Percentiles rank a stretch among this genome's conserved stretches.
Evolutionary conservation across 2,888 invertebrate genomes (phyloP).

Genomic region (Panzeria rudis): DNA sequence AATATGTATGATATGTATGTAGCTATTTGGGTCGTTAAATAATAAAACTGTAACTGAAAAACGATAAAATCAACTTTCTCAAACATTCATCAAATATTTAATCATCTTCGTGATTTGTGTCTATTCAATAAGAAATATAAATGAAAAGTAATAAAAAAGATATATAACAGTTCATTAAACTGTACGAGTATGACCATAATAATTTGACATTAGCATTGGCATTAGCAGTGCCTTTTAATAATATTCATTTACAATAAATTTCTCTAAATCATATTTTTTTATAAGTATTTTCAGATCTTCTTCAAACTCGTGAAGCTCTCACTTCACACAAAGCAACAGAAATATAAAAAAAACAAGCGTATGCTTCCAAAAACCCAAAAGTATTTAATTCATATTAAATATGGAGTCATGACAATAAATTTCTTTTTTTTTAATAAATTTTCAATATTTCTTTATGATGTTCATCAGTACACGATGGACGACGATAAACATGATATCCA

Average conservation of each 20-base stretch:
- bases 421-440: conserved; percentile 52
- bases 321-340: conserved; percentile 34
- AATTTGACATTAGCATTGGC: conserved; percentile 50
- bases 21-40: conserved; percentile 26
- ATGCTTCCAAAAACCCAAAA: conserved; percentile 40
- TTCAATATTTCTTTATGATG: conserved; percentile 68
- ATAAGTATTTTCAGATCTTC: conserved; percentile 63
- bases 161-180: conserved; percentile 49
- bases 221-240: conserved; percentile 29
- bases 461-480: conserved; percentile 34
- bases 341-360: not conserved
- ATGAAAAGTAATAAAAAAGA: conserved; percentile 10
- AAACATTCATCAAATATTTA: conserved; percentile 54
- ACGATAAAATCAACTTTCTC: conserved; percentile 48
- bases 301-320: conserved; percentile 58
- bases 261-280: conserved; percentile 67
- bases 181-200: conserved; percentile 56
- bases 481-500: conserved; percentile 66
- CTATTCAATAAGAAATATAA: conserved; percentile 17
- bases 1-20: not conserved
- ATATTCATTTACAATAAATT: conserved; percentile 60
- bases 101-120: conserved; percentile 56
- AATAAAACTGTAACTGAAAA: not conserved
- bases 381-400: conserved; percentile 62
- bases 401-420: conserved; percentile 71